These are phyloP conservation scores for Spizaetus ornatus DNA, from an alignment of 2,113 vertebrate species.

Conservation along the genomic window DNA sequence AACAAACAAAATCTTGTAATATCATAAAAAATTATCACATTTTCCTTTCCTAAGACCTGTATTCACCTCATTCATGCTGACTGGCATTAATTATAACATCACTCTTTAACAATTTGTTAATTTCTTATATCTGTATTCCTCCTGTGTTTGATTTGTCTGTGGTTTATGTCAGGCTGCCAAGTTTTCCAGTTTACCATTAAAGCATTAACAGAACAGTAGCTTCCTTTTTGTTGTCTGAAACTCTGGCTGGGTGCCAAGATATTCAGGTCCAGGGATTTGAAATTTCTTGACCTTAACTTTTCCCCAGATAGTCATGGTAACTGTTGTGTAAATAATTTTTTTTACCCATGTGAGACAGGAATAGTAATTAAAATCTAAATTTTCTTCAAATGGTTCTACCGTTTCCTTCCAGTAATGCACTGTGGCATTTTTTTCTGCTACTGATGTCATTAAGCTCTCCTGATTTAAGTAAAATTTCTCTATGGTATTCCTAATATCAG, in stretches of 20 bases:
- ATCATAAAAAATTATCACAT: not conserved
- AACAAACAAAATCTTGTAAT: not conserved
- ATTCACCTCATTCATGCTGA: not conserved
- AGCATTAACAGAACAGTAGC: not conserved
- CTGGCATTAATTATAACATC: not conserved
- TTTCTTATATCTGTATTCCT: not conserved
- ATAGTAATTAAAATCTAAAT: not conserved
- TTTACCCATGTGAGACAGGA: not conserved
- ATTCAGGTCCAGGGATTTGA: not conserved
- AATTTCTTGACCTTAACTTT: not conserved
- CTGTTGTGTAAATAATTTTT: not conserved
- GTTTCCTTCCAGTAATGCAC: not conserved
- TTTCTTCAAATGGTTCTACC: not conserved
- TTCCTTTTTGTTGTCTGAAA: not conserved
- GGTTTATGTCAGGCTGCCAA: not conserved
- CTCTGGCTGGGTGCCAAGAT: not conserved
- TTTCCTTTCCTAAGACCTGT: not conserved
- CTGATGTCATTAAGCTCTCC: not conserved
- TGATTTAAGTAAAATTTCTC: not conserved
- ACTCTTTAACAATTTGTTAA: not conserved
- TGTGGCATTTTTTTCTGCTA: not conserved
- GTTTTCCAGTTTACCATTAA: not conserved
- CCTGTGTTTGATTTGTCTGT: not conserved
- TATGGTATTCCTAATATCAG: not conserved
- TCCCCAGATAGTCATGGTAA: not conserved